These are phyloP conservation scores for Enteromius mattozi DNA, from an alignment of 2,797 vertebrate genomes.

Conservation along the genomic window DNA sequence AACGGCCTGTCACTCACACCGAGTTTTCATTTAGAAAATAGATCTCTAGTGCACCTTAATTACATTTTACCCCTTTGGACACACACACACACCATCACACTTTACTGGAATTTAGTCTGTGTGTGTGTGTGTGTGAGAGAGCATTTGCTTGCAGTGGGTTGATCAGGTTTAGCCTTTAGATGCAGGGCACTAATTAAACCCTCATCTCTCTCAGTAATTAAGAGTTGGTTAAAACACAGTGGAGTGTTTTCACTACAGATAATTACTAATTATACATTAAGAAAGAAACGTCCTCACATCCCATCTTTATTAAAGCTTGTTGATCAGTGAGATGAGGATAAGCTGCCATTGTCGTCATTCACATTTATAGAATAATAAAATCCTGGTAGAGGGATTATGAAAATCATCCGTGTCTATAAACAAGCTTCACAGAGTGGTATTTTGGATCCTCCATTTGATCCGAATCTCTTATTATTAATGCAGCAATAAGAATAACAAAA, in stretches of 20 bases:
- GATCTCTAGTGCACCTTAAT: slow-evolving; percentile 63
- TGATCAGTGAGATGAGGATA: slow-evolving; percentile 37
- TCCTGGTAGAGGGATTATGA: slow-evolving; percentile 28
- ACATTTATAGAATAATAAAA: slow-evolving; percentile 34
- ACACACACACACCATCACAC: slow-evolving; percentile 5
- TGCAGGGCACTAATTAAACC: slow-evolving; percentile 62
- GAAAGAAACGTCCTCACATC: slow-evolving; percentile 8
- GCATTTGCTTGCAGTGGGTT: background rate
- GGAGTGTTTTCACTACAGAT: slow-evolving; percentile 53
- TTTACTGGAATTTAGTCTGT: slow-evolving; percentile 5
- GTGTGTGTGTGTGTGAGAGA: background rate
- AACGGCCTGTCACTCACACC: slow-evolving; percentile 70
- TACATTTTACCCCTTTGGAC: slow-evolving; percentile 58
- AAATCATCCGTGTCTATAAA: slow-evolving; percentile 25
- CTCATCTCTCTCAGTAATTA: slow-evolving; percentile 58
- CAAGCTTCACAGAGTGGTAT: slow-evolving; percentile 7
- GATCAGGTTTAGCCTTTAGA: slow-evolving; percentile 52
- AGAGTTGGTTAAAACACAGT: slow-evolving; percentile 53
- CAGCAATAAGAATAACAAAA: background rate
- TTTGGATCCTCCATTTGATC: slow-evolving; percentile 7
- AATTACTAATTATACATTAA: slow-evolving; percentile 62
- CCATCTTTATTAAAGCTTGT: background rate
- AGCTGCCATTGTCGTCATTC: slow-evolving; percentile 27
- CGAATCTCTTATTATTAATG: slow-evolving; percentile 9
- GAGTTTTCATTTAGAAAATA: slow-evolving; percentile 67